These are phyloP conservation scores for Drosophila mayri DNA, from an alignment of 1,140 invertebrate genomes.

Conservation along the genomic window DNA sequence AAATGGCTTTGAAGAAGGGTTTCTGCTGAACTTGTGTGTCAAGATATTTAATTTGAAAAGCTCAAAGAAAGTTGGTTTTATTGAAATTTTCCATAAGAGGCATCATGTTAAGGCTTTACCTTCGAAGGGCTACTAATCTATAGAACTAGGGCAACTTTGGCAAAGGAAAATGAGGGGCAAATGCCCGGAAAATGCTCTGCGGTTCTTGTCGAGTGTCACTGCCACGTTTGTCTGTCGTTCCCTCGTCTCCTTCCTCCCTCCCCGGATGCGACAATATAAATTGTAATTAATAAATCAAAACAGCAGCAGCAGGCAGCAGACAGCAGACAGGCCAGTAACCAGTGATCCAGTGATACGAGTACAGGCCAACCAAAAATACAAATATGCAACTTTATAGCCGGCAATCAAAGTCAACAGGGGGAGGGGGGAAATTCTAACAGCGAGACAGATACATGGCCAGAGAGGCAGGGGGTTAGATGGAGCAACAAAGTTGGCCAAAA, in stretches of 20 bases:
- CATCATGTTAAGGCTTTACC: neutral
- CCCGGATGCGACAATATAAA: slow-evolving; percentile 68
- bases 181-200: slow-evolving; percentile 5
- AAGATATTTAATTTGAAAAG: neutral
- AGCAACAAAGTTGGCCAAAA: slow-evolving; percentile 34
- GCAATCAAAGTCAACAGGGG: slow-evolving; percentile 41
- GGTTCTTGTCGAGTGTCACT: slow-evolving; percentile 43
- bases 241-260: neutral
- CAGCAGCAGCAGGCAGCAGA: slow-evolving; percentile 51
- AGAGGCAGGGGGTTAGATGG: neutral
- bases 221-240: slow-evolving; percentile 18
- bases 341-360: slow-evolving; percentile 20
- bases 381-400: slow-evolving; percentile 45
- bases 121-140: neutral
- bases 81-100: neutral
- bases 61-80: neutral
- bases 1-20: neutral
- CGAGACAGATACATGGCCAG: slow-evolving; percentile 20
- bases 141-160: slow-evolving; percentile 5
- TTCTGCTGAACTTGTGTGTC: neutral
- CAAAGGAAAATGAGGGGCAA: neutral
- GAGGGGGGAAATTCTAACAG: neutral
- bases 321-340: slow-evolving; percentile 7
- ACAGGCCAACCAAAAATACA: slow-evolving; percentile 44
- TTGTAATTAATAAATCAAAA: slow-evolving; percentile 79